Percentiles rank a stretch among this genome's conserved stretches.
Evolutionary conservation across 2,888 invertebrate genomes (phyloP).

Genomic region (Noctua pronuba): DNA sequence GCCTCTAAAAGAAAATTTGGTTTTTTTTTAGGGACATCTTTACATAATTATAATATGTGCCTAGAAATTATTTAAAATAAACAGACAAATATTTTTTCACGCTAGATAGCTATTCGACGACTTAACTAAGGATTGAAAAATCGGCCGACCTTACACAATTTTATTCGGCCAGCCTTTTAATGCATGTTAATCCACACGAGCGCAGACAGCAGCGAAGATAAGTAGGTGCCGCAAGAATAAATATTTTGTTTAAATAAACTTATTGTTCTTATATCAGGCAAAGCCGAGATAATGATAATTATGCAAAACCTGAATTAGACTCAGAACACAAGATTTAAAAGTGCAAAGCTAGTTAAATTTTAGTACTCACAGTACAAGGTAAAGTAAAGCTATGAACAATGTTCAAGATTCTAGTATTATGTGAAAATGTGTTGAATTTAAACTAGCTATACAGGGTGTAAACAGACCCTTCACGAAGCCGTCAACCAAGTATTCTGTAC

Average conservation of each 20-base stretch:
- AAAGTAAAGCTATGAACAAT: conserved; percentile 8
- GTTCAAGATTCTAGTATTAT: neutral
- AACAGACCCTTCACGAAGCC: too few relatives aligned
- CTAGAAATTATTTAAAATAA: too few relatives aligned
- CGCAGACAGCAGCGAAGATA: neutral
- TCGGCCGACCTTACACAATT: conserved; percentile 1
- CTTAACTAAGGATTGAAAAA: too few relatives aligned
- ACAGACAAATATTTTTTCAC: too few relatives aligned
- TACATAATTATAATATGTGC: too few relatives aligned
- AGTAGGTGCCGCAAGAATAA: neutral
- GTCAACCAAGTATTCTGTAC: too few relatives aligned
- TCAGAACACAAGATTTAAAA: conserved; percentile 6
- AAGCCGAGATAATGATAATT: neutral
- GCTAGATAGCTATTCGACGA: too few relatives aligned
- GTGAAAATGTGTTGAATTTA: neutral
- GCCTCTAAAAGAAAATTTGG: too few relatives aligned
- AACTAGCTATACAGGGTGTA: too few relatives aligned
- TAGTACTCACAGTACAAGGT: neutral
- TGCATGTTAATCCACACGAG: neutral
- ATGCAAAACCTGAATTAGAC: conserved; percentile 7
- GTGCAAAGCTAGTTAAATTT: neutral
- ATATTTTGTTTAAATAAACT: neutral
- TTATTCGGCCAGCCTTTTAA: neutral
- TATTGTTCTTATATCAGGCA: neutral
- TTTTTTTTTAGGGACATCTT: too few relatives aligned